These are phyloP conservation scores for Calameuta idolon DNA, from an alignment of 2,888 invertebrate genomes.

Conservation along the genomic window DNA sequence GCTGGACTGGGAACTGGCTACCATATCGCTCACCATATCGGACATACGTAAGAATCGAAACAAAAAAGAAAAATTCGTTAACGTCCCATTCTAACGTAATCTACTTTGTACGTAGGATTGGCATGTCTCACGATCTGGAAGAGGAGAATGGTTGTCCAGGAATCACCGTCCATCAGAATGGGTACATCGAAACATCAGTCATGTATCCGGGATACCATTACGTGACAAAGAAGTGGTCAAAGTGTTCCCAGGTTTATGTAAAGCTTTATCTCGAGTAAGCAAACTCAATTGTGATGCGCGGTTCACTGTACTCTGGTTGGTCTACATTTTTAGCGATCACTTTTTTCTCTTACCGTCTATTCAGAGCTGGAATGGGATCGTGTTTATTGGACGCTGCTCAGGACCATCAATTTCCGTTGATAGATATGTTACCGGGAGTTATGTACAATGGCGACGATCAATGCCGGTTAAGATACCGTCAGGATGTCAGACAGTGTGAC, in stretches of 20 bases:
- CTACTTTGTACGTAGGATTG: slow-evolving; percentile 42
- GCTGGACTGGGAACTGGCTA: slow-evolving; percentile 71
- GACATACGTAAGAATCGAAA: slow-evolving; percentile 68
- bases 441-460: slow-evolving; percentile 73
- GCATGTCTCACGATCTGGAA: slow-evolving; percentile 56
- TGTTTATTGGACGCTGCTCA: slow-evolving; percentile 72
- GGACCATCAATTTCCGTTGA: slow-evolving; percentile 52
- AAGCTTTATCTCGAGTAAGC: slow-evolving; percentile 71
- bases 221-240: slow-evolving; percentile 69
- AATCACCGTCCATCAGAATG: slow-evolving; percentile 37
- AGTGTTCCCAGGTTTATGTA: slow-evolving; percentile 68
- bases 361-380: slow-evolving; percentile 70
- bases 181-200: slow-evolving; percentile 52
- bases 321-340: slow-evolving; percentile 1
- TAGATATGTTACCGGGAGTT: slow-evolving; percentile 66
- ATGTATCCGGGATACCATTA: slow-evolving; percentile 58
- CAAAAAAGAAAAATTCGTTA: neutral
- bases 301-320: neutral
- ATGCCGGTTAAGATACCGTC: slow-evolving; percentile 70
- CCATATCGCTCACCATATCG: slow-evolving; percentile 72
- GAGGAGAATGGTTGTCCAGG: slow-evolving; percentile 52
- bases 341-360: slow-evolving; percentile 23
- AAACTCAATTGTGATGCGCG: slow-evolving; percentile 5
- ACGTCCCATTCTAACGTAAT: neutral
- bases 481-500: slow-evolving; percentile 66